Base-by-base conservation (phyloP, 2,113 vertebrate genomes). In the Pipra filicauda region DNA sequence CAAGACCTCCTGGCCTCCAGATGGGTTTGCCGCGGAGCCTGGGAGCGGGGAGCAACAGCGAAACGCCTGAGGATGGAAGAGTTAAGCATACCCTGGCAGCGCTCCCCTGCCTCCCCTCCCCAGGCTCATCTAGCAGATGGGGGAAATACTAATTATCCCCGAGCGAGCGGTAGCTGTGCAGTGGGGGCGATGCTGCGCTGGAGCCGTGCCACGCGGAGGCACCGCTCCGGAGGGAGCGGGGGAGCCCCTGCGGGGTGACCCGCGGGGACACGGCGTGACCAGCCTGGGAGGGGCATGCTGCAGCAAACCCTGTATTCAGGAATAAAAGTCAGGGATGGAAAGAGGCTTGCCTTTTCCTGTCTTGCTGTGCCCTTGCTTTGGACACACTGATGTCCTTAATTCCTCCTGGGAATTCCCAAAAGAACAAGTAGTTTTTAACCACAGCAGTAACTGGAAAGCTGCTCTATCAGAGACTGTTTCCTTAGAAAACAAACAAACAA, bases 91-190 rank as follows among this genome's bases (percentile, higher is more conserved):
- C 16, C 48, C 88, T 97, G 95, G 95, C 95, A 94, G 88, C 21
- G 0, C 57, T 91, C 62, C 92, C 52, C 61, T 64, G 66, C 78
- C 78, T 79, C 71, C 88, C 85, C 89, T 93, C 84, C 64, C 74
- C 35, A 6, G 5, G 75, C 87, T 95, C n/a, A 92, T 89, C 89
- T 61, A 96, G 77, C 95, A 97, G 95, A 96, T 97, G 96, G 95
- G 94, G 93, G 57, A 95, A 89, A 85, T 64, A 95, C 84, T 95
- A 95, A 96, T 95, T 95, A 96, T 91, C 76, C 84, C 80, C 49
- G 14, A 95, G 87, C 16, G 88, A 71, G 65, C 16, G 11, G 93
- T 81, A 85, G 91, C 84, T 75, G 89, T 82, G 89, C 9, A 3
- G 27, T 15, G 80, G 61, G 80, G 91, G 94, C 1, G 66, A 91